Evolutionary conservation across 1,140 invertebrate genomes (phyloP).

Genomic region (Heterodera schachtii): DNA sequence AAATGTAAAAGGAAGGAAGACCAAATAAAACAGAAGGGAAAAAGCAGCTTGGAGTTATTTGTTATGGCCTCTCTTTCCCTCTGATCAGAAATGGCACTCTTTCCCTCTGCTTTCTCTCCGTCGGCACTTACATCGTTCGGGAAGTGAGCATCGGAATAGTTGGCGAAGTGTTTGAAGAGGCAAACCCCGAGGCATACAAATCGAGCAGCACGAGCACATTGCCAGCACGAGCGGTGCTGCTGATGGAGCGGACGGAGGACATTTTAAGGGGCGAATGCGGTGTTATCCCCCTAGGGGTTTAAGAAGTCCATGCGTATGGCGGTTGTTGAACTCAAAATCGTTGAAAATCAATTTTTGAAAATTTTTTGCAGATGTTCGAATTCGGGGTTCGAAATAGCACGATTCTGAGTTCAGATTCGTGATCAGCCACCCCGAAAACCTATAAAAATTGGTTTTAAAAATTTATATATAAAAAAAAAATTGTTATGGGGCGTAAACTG

Average conservation of each 20-base stretch:
- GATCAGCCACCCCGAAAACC: no score
- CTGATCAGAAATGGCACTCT: not conserved
- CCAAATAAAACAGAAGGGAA: not conserved
- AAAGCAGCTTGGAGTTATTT: not conserved
- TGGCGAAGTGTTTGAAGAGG: conserved; percentile 43
- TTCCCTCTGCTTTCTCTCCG: not conserved
- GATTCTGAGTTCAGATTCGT: no score
- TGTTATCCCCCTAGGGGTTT: no score
- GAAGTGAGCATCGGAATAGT: conserved; percentile 59
- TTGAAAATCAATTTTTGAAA: no score
- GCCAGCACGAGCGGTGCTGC: conserved; percentile 31
- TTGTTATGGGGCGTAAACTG: no score
- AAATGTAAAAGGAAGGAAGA: not conserved
- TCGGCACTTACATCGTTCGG: conserved; percentile 37
- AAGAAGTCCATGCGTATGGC: no score
- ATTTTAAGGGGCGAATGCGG: not conserved
- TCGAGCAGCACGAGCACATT: conserved; percentile 62
- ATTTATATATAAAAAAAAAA: no score
- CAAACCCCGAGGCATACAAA: conserved; percentile 62
- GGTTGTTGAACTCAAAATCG: no score
- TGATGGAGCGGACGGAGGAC: conserved; percentile 22
- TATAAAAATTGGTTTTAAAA: no score
- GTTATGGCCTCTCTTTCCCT: no score
- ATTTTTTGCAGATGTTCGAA: no score
- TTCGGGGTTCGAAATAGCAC: no score